Evolutionary conservation across 2,113 vertebrate species (phyloP), one percentile per base, ranked within the genome.

Genomic region (Heterochromis multidens): DNA sequence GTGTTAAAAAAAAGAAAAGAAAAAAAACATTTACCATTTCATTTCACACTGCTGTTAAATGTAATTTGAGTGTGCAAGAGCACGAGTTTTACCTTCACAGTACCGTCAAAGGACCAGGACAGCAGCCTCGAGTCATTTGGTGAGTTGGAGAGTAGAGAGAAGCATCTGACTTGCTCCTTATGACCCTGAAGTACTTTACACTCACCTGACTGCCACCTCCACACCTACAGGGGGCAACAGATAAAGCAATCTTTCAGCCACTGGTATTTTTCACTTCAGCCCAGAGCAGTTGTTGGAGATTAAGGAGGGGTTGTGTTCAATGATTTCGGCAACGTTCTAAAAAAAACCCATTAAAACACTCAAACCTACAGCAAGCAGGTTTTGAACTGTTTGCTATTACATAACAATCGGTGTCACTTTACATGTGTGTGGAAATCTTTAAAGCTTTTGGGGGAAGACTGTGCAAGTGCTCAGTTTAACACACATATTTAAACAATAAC

Each of bases 61-160:
- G 7, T 31, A 46, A 13, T n/a, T 1, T 14, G 52, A 6, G 57
- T 12, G 25, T 23, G 17, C 31, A n/a, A 16, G 54, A 61, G 76
- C 31, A 17, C 5, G 56, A 11, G 49, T 21, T 78, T 95, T 95
- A 99, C 99, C 97, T 98, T 99, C 76, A 97, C 95, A 0, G 97
- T 98, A 85, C 97, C 98, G 90, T 99, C 98, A 49, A 97, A 98
- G 7, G 98, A 99, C 98, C 99, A 99, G 33, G 98, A 98, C 86
- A 99, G 95, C 74, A 99, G 91, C 80, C 91, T 93, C n/a, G 96
- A 84, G 6, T 94, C 79, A 4, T 89, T 72, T 1, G 89, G 63
- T 1, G 94, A 95, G 62, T 87, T 81, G 81, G 94, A 92, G 62
- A 99, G 91, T 81, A 97, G 90, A 35, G 91, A 95, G 40, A 99